Evolutionary conservation across 2,113 vertebrate genomes (phyloP), one percentile per base, ranked within the genome.

Genomic region (Heliornis fulica): DNA sequence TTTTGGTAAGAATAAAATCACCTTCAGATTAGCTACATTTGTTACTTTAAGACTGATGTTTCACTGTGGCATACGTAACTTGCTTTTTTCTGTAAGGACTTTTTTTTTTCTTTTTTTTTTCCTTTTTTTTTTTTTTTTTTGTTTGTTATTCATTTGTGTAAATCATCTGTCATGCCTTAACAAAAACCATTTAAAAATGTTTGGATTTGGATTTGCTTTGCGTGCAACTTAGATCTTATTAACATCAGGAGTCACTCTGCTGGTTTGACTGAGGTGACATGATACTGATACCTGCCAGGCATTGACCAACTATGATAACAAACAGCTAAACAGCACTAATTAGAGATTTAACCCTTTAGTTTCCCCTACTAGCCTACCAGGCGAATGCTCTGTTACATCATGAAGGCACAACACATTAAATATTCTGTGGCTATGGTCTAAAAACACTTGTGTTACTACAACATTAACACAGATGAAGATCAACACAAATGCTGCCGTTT

Each of bases 391-490:
- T 97, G 97, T 98, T 98, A 98, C 98, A 98, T 98, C 96, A 99
- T 99, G 98, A 99, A 99, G 98, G 98, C 99, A 99, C 99, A 98
- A 98, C 98, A 98, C 98, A 98, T 98, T 98, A 98, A 98, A 97
- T 99, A 98, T 98, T 98, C 97, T 98, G 98, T 98, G 98, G 97
- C 96, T 98, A 98, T 98, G 98, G 91, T 98, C 97, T 98, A 98
- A 98, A 98, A 98, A 98, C 97, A 98, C 98, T 98, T 84, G 97
- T 98, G 97, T 98, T 98, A 98, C 98, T 97, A 98, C 98, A 97
- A 98, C 97, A 89, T 97, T 98, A 98, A 98, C 65, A 94, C 95
- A 97, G 97, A 98, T 98, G 98, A 97, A 91, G 92, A 93, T 97
- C 87, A 98, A 98, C 95, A 98, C 97, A 98, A 98, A 98, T 61